phyloP scores from a whole-genome alignment of 1,140 invertebrate species.

The Heliothis virescens region DNA sequence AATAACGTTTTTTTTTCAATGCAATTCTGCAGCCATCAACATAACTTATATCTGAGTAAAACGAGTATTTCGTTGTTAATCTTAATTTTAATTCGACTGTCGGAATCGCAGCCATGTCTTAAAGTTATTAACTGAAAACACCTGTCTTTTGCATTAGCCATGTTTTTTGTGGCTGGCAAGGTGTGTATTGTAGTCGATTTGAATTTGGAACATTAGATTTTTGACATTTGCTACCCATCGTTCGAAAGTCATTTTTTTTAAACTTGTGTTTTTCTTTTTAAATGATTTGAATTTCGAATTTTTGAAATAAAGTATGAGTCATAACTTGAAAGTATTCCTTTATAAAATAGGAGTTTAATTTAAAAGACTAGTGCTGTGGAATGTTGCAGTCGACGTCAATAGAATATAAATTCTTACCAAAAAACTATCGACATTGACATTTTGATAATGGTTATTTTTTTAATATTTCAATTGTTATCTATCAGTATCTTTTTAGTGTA shows the following conservation, averaged over 20 bases:
- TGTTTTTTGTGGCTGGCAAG: slow-evolving; percentile 59
- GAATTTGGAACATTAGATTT: slow-evolving; percentile 60
- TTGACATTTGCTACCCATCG: slow-evolving; percentile 30
- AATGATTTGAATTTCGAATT: too few species aligned
- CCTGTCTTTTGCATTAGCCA: slow-evolving; percentile 61
- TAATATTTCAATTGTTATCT: too few species aligned
- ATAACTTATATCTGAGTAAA: slow-evolving; percentile 18
- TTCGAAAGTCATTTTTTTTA: slow-evolving; percentile 1
- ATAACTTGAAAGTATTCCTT: too few species aligned
- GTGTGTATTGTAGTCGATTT: slow-evolving; percentile 55
- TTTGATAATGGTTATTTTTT: not conserved
- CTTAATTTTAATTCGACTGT: slow-evolving; percentile 32
- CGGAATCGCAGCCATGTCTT: slow-evolving; percentile 18
- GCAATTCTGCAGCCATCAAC: not conserved
- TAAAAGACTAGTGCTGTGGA: too few species aligned
- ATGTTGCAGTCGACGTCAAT: too few species aligned
- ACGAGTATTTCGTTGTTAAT: slow-evolving; percentile 29
- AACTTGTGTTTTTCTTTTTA: not conserved
- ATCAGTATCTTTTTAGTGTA: too few species aligned
- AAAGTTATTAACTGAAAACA: slow-evolving; percentile 48
- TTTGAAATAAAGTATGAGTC: too few species aligned
- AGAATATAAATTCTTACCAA: not conserved
- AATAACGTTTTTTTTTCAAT: not conserved
- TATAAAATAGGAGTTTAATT: too few species aligned
- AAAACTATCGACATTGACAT: not conserved